Percentiles rank a stretch among this genome's conserved stretches.
Conservation (phyloP, 2,888 invertebrate genomes). For the Trachelus stipa region DNA sequence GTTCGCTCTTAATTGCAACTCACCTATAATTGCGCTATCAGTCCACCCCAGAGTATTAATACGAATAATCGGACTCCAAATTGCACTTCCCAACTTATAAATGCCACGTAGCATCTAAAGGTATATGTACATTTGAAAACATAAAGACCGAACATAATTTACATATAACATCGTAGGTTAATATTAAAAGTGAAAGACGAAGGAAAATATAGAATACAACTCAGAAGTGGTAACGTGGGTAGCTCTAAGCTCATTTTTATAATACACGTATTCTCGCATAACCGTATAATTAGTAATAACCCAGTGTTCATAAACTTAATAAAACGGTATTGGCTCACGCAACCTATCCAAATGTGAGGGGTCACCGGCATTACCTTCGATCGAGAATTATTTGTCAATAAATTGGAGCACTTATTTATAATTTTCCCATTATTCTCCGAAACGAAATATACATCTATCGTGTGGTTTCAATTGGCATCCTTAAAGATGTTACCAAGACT, state of each 20-base stretch:
- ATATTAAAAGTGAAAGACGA: conserved; percentile 12
- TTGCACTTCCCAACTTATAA: conserved; percentile 57
- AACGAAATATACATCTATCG: neutral
- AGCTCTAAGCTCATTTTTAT: neutral
- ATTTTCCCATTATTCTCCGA: neutral
- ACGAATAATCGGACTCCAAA: conserved; percentile 32
- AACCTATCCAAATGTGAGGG: neutral
- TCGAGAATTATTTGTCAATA: neutral
- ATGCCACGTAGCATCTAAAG: conserved; percentile 32
- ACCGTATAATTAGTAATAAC: neutral
- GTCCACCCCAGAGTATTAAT: conserved; percentile 22
- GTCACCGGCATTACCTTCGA: neutral
- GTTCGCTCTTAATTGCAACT: conserved; percentile 14
- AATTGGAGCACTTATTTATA: neutral
- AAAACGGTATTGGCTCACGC: neutral
- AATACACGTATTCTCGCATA: neutral
- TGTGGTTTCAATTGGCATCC: neutral
- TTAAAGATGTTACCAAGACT: neutral
- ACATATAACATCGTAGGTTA: conserved; percentile 9
- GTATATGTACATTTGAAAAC: conserved; percentile 26
- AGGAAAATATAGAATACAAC: conserved; percentile 24
- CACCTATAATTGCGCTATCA: conserved; percentile 26
- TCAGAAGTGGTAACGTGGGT: conserved; percentile 35
- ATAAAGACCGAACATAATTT: conserved; percentile 17
- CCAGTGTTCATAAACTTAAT: neutral